Percentiles rank a stretch among this genome's conserved stretches.
phyloP scores from a whole-genome alignment of 2,888 invertebrate genomes.

The Archaeoteleia sp. region DNA sequence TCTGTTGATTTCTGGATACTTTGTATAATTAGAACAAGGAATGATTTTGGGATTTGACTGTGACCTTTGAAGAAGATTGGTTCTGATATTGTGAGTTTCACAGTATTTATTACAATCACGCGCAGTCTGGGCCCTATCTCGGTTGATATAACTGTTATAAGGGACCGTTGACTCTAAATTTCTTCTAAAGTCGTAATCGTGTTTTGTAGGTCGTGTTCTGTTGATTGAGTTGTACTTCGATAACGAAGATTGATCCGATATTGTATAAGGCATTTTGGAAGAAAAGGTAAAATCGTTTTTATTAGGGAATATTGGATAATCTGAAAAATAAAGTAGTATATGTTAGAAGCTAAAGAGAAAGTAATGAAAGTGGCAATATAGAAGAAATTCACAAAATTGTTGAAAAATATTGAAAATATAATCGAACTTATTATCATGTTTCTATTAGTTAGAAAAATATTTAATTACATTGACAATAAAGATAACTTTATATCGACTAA shows the following conservation, averaged over 20 bases:
- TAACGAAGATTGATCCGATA: too few relatives aligned
- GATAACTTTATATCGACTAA: too few relatives aligned
- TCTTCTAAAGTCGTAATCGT: conserved; percentile 22
- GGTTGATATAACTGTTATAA: conserved; percentile 1
- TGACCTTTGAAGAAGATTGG: neutral
- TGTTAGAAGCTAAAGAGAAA: too few relatives aligned
- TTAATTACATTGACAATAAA: too few relatives aligned
- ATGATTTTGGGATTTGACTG: conserved; percentile 1
- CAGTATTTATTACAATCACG: neutral
- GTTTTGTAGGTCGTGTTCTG: conserved; percentile 20
- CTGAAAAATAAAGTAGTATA: too few relatives aligned
- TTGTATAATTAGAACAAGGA: conserved; percentile 15
- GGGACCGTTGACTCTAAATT: conserved; percentile 24
- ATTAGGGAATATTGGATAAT: neutral
- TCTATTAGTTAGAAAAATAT: too few relatives aligned
- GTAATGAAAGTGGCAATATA: too few relatives aligned
- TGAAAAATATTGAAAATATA: too few relatives aligned
- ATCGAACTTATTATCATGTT: too few relatives aligned
- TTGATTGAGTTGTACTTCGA: conserved; percentile 2
- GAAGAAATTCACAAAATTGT: too few relatives aligned
- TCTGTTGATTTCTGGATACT: conserved; percentile 1
- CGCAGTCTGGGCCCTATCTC: neutral
- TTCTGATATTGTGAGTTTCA: neutral
- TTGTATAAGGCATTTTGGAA: conserved; percentile 2
- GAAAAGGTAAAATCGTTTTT: neutral